Evolutionary conservation across 2,888 invertebrate species (phyloP), one percentile per base, ranked within the genome.

Genomic region (Baronia brevicornis): DNA sequence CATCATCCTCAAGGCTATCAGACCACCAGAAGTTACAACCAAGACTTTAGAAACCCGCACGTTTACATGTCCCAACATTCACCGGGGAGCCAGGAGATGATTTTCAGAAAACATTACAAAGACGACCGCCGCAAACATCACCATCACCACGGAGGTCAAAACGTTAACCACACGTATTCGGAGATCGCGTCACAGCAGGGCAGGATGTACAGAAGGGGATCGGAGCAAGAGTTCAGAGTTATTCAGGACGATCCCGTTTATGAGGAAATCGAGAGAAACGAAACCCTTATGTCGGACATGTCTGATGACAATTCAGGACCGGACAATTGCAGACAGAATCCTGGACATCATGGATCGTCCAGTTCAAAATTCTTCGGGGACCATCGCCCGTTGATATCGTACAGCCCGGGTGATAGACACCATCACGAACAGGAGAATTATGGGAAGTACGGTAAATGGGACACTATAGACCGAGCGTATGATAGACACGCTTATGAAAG

Each of bases 171-270:
- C 56, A 92, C 92, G 0, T 93, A 93, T 67, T 91, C 91, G 2
- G 93, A 93, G 69, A 92, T 92, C 14, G 79, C 75, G 0, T 63
- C 75, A 1, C 82, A 84, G 30, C 82, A 82, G 48, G 85, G 84
- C 13, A 67, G 84, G 8, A 75, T 78, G 46, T 82, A 84, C 46
- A 59, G 85, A 28, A 77, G 86, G 10, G 86, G 86, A 0, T 80
- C 87, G n/a, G 85, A 86, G 7, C 85, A 86, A 22, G 89, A 85
- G 37, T 86, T 84, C 31, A 69, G 86, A 20, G 85, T 85, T 28
- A 85, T 86, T 35, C 87, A 89, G 53, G 92, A 92, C 48, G 92
- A 92, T 54, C 93, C 93, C 0, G 92, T 93, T 2, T 93, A 93
- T 63, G 93, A 93, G 60, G 92, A 92, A 57, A 92, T 93, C 33